These are phyloP conservation scores for Formica aserva DNA, from an alignment of 2,888 invertebrate genomes.

Conservation along the genomic window DNA sequence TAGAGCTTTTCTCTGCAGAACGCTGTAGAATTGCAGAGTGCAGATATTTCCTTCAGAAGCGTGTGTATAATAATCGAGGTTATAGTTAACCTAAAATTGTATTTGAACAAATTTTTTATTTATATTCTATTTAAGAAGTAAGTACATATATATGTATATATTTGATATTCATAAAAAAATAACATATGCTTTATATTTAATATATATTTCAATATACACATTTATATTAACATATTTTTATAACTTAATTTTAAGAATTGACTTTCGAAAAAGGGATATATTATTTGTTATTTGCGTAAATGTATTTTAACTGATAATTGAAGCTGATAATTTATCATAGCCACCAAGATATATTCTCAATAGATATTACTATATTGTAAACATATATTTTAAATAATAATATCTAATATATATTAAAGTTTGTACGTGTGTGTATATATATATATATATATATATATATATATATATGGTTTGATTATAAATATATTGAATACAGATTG, in stretches of 20 bases:
- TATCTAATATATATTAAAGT: neutral
- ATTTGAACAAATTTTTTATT: neutral
- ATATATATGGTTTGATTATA: neutral
- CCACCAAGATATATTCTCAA: neutral
- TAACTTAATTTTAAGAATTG: neutral
- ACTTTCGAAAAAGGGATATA: neutral
- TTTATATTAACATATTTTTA: neutral
- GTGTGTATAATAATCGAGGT: neutral
- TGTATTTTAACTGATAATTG: neutral
- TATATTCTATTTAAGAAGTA: conserved; percentile 1
- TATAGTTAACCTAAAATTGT: neutral
- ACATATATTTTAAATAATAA: neutral
- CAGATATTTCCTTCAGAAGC: neutral
- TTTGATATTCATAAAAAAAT: neutral
- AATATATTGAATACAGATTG: neutral
- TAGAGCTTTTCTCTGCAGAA: neutral
- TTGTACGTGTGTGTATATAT: too few species aligned
- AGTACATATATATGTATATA: neutral
- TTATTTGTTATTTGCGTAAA: neutral
- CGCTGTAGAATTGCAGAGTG: neutral
- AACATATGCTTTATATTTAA: neutral
- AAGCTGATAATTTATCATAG: neutral
- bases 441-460: too few species aligned
- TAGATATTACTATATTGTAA: neutral
- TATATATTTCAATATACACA: neutral